Evolutionary conservation across 2,888 invertebrate species (phyloP).

Genomic region (Agriopis marginaria): DNA sequence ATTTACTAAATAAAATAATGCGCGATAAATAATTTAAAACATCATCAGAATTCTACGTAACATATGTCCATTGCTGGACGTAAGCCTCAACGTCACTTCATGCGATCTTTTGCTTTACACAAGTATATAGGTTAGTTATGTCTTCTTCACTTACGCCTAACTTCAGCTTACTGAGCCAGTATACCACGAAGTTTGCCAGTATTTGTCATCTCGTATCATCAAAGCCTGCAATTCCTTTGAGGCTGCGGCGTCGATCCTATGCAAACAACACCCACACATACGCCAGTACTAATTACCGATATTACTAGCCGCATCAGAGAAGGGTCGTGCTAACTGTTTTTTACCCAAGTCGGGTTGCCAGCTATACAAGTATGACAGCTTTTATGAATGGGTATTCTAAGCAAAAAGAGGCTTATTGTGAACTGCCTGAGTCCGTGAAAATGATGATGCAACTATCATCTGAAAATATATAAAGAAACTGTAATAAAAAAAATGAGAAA

Average conservation of each 20-base stretch:
- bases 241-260: conserved; percentile 20
- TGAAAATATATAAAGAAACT: too few relatives aligned
- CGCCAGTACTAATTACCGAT: conserved; percentile 30
- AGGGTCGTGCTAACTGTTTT: conserved; percentile 22
- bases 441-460: too few relatives aligned
- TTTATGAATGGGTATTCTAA: neutral
- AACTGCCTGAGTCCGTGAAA: too few relatives aligned
- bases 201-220: conserved; percentile 24
- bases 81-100: too few relatives aligned
- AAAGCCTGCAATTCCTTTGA: conserved; percentile 31
- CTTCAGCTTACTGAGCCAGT: neutral
- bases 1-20: too few relatives aligned
- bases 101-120: neutral
- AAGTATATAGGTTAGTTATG: too few relatives aligned
- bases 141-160: neutral
- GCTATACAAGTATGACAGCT: neutral
- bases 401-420: neutral
- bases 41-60: too few relatives aligned
- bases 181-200: conserved; percentile 12
- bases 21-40: too few relatives aligned
- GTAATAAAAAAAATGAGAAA: too few relatives aligned
- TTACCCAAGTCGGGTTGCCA: neutral
- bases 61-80: too few relatives aligned
- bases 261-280: conserved; percentile 19
- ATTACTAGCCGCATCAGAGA: conserved; percentile 23